These are phyloP conservation scores for Spialia ferax DNA, from an alignment of 2,888 invertebrate species.

Conservation along the genomic window DNA sequence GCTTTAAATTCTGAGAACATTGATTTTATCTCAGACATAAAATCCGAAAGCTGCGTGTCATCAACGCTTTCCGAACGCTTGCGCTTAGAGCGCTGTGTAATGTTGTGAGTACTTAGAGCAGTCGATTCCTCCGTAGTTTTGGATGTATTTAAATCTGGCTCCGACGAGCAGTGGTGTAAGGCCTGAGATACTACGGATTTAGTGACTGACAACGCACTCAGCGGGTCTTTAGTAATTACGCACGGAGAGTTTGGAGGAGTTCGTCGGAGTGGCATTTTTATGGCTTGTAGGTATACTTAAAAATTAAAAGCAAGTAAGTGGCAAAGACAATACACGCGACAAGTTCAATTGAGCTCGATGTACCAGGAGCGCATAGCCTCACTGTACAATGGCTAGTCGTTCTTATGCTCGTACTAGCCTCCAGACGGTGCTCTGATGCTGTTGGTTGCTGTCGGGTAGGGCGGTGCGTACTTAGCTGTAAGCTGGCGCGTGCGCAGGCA, in stretches of 20 bases:
- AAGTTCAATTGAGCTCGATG: neutral
- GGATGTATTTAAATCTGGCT: neutral
- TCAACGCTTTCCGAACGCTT: slow-evolving; percentile 2
- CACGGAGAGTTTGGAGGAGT: neutral
- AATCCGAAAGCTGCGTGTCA: slow-evolving; percentile 11
- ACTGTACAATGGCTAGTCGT: neutral
- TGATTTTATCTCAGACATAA: slow-evolving; percentile 23
- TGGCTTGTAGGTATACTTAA: neutral
- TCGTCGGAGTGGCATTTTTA: neutral
- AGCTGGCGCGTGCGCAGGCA: too few relatives aligned
- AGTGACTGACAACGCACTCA: neutral
- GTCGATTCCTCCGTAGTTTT: neutral
- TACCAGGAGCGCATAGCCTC: neutral
- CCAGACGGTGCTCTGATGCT: too few relatives aligned
- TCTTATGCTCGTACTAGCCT: too few relatives aligned
- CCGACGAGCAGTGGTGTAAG: neutral
- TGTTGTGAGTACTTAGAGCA: neutral
- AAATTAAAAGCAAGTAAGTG: neutral
- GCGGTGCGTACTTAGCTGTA: too few relatives aligned
- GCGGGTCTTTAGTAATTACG: neutral
- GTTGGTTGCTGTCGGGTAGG: too few relatives aligned
- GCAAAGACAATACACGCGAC: neutral
- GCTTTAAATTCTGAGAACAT: slow-evolving; percentile 15
- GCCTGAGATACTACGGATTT: neutral
- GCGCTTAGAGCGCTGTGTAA: slow-evolving; percentile 16